Conservation (phyloP, 2,888 invertebrate species). For the Thecophora atra region DNA sequence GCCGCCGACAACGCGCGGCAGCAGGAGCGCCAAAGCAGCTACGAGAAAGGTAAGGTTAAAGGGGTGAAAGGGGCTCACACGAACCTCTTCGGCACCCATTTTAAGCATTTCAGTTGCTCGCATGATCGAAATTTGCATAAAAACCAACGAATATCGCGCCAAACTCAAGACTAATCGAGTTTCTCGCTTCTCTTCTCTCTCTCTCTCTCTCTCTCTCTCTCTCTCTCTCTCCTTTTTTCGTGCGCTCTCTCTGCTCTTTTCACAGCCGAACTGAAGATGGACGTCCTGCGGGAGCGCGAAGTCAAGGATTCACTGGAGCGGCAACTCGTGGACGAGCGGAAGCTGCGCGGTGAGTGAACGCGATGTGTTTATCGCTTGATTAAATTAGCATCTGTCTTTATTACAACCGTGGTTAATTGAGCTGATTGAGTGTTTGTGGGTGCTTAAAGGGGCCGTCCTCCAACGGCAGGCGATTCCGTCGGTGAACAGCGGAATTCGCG, state of each 20-base stretch:
- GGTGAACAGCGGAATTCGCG: too few species aligned
- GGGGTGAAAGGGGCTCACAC: not conserved
- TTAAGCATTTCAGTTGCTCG: not conserved
- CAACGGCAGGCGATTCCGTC: too few species aligned
- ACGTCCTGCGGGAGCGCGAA: slow-evolving; percentile 91
- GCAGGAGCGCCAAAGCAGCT: slow-evolving; percentile 94
- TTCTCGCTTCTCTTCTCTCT: slow-evolving; percentile 25
- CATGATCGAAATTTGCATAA: not conserved
- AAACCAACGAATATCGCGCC: not conserved
- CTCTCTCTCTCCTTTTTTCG: too few species aligned
- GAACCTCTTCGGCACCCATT: not conserved
- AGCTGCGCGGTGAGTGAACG: slow-evolving; percentile 84
- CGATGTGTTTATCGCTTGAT: not conserved
- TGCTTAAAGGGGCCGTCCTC: not conserved
- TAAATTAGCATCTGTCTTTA: not conserved
- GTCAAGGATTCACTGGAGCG: slow-evolving; percentile 93
- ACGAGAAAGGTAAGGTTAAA: slow-evolving; percentile 86
- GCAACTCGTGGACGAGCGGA: slow-evolving; percentile 92
- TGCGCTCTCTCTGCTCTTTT: slow-evolving; percentile 34
- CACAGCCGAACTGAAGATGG: slow-evolving; percentile 94
- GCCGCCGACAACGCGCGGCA: slow-evolving; percentile 97
- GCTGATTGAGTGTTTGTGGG: slow-evolving; percentile 15
- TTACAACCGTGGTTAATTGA: not conserved
- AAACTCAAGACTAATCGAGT: slow-evolving; percentile 7
- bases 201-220: slow-evolving; percentile 12